Percentiles rank a stretch among this genome's conserved stretches.
These are phyloP conservation scores for Conistra vaccinii DNA, from an alignment of 2,888 invertebrate species.

Conservation along the genomic window DNA sequence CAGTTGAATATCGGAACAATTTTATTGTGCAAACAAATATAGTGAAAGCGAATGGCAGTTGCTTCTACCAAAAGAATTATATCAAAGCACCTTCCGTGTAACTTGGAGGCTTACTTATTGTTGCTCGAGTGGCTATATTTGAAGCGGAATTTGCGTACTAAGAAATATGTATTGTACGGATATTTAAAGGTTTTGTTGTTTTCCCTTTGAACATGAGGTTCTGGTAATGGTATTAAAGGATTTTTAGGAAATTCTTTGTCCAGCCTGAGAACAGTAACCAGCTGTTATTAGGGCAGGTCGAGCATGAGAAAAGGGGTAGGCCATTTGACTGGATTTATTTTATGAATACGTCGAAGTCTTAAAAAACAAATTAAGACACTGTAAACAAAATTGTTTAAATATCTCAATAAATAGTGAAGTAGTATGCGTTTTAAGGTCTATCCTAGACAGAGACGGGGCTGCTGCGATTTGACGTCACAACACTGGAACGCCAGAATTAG, in stretches of 20 bases:
- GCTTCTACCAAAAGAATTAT: slow-evolving; percentile 49
- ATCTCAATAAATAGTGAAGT: neutral
- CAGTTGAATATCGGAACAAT: slow-evolving; percentile 32
- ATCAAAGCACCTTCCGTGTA: slow-evolving; percentile 31
- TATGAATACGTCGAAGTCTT: neutral
- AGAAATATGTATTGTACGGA: slow-evolving; percentile 27
- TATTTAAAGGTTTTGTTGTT: slow-evolving; percentile 1
- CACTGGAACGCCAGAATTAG: neutral
- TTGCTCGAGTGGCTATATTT: slow-evolving; percentile 32
- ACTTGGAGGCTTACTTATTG: slow-evolving; percentile 44
- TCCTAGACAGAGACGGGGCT: neutral
- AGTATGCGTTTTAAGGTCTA: neutral
- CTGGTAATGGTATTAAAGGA: neutral
- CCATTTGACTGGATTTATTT: neutral
- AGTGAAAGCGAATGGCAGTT: slow-evolving; percentile 40
- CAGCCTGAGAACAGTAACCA: neutral
- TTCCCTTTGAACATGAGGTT: neutral
- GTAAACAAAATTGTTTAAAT: neutral
- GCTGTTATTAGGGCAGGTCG: neutral
- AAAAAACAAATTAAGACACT: neutral
- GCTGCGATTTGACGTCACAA: neutral
- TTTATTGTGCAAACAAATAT: slow-evolving; percentile 47
- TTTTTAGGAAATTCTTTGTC: neutral
- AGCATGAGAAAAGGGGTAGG: neutral
- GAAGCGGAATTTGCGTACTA: slow-evolving; percentile 38